Evolutionary conservation across 2,797 vertebrate genomes (phyloP), one percentile per base, ranked within the genome.

Genomic region (Sparidentex hasta): DNA sequence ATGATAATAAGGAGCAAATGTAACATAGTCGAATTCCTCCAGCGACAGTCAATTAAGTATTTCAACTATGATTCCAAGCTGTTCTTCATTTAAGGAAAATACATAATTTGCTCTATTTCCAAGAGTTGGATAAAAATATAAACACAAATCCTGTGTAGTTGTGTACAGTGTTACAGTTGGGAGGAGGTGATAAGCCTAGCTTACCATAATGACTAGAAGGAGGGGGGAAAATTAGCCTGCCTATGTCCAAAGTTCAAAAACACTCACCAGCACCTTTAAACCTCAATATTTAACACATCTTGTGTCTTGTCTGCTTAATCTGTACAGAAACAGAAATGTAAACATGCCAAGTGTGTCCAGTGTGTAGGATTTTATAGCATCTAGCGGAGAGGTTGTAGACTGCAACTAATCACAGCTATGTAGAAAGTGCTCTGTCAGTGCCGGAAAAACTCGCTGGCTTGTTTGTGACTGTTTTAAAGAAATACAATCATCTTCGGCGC

Each of bases 171-270:
- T 48, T 20, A 18, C 16, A 63, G 21, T 16, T 33, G 1, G 7
- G 33, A 33, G 33, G 7, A 33, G 33, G 33, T 27, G 7, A 25
- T 62, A 55, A 25, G 57, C 48, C 3, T 38, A 70, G 46, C 54
- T 71, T 51, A 58, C 54, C 68, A 47, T 38, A n/a, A 44, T 46
- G 62, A 29, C 25, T n/a, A 23, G 12, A 47, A 54, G 38, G 6
- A 5, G 20, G 47, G 21, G 38, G 23, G 16, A n/a, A 29, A 38
- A n/a, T 57, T 66, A 57, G 17, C 44, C 11, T 7, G 38, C 12
- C 17, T 65, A 12, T 27, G n/a, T 74, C 33, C 14, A 5, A 54
- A 44, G 23, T n/a, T 3, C 1, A 33, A 54, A 52, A 21, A 64
- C 23, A 21, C 21, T 16, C 8, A 51, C 4, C 1, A 7, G 3